Conservation (phyloP, 1,140 invertebrate genomes). For the Vanessa tameamea region DNA sequence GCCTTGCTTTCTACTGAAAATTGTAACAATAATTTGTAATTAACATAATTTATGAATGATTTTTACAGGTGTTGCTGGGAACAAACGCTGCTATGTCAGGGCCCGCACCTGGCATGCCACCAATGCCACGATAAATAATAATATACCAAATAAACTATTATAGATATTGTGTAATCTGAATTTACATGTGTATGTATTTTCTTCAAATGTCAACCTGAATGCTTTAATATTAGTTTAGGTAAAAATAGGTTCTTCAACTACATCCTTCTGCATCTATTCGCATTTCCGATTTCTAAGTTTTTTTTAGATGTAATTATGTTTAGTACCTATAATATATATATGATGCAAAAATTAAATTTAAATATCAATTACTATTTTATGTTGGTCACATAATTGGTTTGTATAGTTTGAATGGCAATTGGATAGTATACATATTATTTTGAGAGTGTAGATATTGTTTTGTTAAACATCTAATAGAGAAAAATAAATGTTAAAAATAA, state of each 20-base stretch:
- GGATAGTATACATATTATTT: slow-evolving; percentile 48
- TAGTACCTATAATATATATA: slow-evolving; percentile 28
- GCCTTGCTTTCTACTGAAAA: no score
- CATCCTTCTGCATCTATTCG: slow-evolving; percentile 34
- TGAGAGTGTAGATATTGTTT: slow-evolving; percentile 57
- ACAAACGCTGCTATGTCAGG: slow-evolving; percentile 79
- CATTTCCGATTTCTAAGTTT: slow-evolving; percentile 26
- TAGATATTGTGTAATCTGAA: slow-evolving; percentile 45
- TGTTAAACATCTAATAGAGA: slow-evolving; percentile 52
- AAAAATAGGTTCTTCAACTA: slow-evolving; percentile 38
- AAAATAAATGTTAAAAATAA: slow-evolving; percentile 47
- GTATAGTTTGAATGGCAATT: slow-evolving; percentile 36
- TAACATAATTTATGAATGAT: slow-evolving; percentile 4
- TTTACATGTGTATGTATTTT: slow-evolving; percentile 43
- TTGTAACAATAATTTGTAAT: no score
- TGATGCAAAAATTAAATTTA: slow-evolving; percentile 6
- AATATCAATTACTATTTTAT: slow-evolving; percentile 28
- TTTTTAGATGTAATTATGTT: slow-evolving; percentile 11
- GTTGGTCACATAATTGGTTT: slow-evolving; percentile 23
- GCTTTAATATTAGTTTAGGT: slow-evolving; percentile 54
- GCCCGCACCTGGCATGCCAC: slow-evolving; percentile 78
- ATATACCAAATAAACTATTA: slow-evolving; percentile 44
- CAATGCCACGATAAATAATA: slow-evolving; percentile 81
- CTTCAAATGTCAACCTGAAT: slow-evolving; percentile 48
- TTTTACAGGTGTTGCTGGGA: slow-evolving; percentile 84